Evolutionary conservation across 2,888 invertebrate species (phyloP).

Genomic region (Eupsilia transversa): DNA sequence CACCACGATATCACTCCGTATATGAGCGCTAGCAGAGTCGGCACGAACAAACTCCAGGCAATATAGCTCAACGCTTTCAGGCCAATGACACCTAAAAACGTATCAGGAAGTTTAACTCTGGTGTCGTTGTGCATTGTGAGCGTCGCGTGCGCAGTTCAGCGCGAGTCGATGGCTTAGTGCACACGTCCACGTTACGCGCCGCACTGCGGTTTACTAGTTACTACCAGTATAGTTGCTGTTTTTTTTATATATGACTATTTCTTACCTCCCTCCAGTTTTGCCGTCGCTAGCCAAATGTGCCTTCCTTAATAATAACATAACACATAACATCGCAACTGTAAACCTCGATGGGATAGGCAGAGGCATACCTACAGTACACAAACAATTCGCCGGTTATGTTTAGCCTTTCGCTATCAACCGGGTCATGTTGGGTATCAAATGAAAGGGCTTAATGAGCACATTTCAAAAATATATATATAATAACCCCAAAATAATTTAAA

Average conservation of each 20-base stretch:
- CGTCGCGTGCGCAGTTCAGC: constrained; percentile 3
- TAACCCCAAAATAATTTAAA: no score
- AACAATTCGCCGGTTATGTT: no score
- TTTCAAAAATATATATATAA: no score
- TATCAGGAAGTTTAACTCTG: neutral
- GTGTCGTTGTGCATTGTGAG: constrained; percentile 11
- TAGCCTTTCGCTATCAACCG: no score
- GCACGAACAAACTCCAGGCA: constrained; percentile 26
- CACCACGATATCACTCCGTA: constrained; percentile 39
- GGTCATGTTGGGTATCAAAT: no score
- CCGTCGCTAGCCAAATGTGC: neutral
- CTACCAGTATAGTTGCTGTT: neutral
- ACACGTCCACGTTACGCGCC: neutral
- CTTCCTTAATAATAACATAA: no score
- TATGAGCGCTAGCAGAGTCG: constrained; percentile 22
- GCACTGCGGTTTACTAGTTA: neutral
- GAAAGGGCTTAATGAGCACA: no score
- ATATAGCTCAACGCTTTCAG: constrained; percentile 1
- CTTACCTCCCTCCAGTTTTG: neutral
- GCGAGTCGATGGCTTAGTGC: neutral
- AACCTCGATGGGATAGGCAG: no score
- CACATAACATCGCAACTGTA: no score
- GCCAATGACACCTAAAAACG: constrained; percentile 17
- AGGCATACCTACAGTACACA: no score
- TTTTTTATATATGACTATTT: neutral